Evolutionary conservation across 2,113 vertebrate genomes (phyloP).

Genomic region (Hypomesus transpacificus): DNA sequence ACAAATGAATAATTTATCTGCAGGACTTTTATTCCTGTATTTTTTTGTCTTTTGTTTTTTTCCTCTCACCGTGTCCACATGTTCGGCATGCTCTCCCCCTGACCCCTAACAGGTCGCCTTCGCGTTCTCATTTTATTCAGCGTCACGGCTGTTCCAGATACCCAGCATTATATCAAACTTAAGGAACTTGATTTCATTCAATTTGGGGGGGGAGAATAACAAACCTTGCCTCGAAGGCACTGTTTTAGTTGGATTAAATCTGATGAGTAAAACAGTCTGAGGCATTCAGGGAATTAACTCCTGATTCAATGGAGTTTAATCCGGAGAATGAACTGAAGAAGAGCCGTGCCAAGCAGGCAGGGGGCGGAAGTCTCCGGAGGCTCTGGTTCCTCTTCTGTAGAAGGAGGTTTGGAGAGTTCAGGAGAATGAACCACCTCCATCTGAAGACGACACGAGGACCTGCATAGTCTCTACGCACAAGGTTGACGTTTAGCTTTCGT

Average conservation of each 20-base stretch:
- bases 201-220: constrained; percentile 23
- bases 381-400: too few species aligned
- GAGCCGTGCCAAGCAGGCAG: background rate
- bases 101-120: background rate
- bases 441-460: too few species aligned
- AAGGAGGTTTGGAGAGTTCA: too few species aligned
- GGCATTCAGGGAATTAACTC: constrained; percentile 42
- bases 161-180: constrained; percentile 20
- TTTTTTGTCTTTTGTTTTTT: constrained; percentile 19
- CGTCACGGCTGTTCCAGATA: constrained; percentile 16
- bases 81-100: background rate
- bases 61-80: constrained; percentile 36
- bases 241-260: constrained; percentile 32
- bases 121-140: constrained; percentile 21
- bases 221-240: constrained; percentile 28
- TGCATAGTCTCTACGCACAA: too few species aligned
- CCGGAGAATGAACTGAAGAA: constrained; percentile 50
- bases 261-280: constrained; percentile 39
- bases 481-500: too few species aligned
- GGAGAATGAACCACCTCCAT: too few species aligned
- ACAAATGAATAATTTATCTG: constrained; percentile 67
- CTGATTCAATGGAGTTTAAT: constrained; percentile 59
- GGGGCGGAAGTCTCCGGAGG: too few species aligned
- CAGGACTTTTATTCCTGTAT: constrained; percentile 50
- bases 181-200: constrained; percentile 35